These are phyloP conservation scores for Cryptotis parvus DNA, from an alignment of 2,113 vertebrate species.

Conservation along the genomic window DNA sequence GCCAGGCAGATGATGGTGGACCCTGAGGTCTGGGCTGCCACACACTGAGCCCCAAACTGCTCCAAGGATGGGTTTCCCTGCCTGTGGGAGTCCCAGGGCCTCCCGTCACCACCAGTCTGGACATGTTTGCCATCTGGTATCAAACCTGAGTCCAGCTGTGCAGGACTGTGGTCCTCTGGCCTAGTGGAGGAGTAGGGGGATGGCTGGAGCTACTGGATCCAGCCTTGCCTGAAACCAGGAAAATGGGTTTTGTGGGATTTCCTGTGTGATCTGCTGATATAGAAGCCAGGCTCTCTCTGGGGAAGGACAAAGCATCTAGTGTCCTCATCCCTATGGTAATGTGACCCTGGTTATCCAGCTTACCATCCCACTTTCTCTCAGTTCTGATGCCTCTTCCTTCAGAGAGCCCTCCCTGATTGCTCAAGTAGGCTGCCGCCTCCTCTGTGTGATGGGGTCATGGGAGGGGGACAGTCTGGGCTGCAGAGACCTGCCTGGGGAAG, in stretches of 20 bases:
- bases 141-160: too few relatives aligned
- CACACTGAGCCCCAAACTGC: not conserved
- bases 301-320: not conserved
- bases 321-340: not conserved
- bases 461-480: not conserved
- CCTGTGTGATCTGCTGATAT: too few relatives aligned
- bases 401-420: slow-evolving; percentile 1
- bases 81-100: not conserved
- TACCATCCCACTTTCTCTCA: not conserved
- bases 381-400: not conserved
- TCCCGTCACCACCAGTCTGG: too few relatives aligned
- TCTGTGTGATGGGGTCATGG: too few relatives aligned
- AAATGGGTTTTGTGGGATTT: too few relatives aligned
- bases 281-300: not conserved
- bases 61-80: not conserved
- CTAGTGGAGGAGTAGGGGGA: not conserved
- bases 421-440: not conserved
- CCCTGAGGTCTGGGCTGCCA: not conserved
- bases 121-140: too few relatives aligned
- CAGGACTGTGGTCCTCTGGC: too few relatives aligned
- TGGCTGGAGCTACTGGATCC: not conserved
- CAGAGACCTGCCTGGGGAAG: not conserved
- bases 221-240: not conserved
- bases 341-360: not conserved
- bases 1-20: too few relatives aligned